Evolutionary conservation across 2,888 invertebrate genomes (phyloP).

Genomic region (Gasteruption jaculator): DNA sequence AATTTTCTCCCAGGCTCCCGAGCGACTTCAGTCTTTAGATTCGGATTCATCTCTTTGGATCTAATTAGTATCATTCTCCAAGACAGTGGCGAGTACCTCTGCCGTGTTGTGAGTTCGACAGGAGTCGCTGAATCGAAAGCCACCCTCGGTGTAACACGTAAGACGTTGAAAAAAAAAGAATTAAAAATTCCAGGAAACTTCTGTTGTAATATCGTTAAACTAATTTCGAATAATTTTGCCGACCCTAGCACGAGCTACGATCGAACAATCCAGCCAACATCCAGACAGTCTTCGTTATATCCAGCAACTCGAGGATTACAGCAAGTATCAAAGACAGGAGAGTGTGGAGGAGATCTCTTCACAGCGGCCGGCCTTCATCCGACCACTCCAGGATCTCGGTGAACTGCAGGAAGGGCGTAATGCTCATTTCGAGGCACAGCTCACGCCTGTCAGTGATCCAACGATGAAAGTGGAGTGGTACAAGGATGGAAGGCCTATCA

Average conservation of each 20-base stretch:
- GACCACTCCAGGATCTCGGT: slow-evolving; percentile 79
- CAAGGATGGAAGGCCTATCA: slow-evolving; percentile 90
- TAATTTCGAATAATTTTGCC: neutral
- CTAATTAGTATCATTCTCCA: slow-evolving; percentile 79
- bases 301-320: slow-evolving; percentile 86
- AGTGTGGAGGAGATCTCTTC: slow-evolving; percentile 76
- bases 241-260: slow-evolving; percentile 65
- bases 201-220: neutral
- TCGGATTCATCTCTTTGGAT: slow-evolving; percentile 95
- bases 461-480: slow-evolving; percentile 95
- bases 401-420: slow-evolving; percentile 86
- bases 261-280: slow-evolving; percentile 85
- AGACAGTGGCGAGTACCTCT: slow-evolving; percentile 88
- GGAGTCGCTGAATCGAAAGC: slow-evolving; percentile 86
- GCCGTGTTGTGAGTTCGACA: slow-evolving; percentile 80
- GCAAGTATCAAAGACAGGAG: slow-evolving; percentile 80
- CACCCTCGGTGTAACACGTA: slow-evolving; percentile 68
- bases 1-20: slow-evolving; percentile 71
- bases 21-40: slow-evolving; percentile 91
- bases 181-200: neutral
- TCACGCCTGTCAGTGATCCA: slow-evolving; percentile 88
- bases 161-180: slow-evolving; percentile 19
- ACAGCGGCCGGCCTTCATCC: slow-evolving; percentile 83
- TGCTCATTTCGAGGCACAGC: slow-evolving; percentile 89
- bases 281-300: slow-evolving; percentile 89